phyloP scores from a whole-genome alignment of 2,113 vertebrate species.

The Grammomys dolichurus region DNA sequence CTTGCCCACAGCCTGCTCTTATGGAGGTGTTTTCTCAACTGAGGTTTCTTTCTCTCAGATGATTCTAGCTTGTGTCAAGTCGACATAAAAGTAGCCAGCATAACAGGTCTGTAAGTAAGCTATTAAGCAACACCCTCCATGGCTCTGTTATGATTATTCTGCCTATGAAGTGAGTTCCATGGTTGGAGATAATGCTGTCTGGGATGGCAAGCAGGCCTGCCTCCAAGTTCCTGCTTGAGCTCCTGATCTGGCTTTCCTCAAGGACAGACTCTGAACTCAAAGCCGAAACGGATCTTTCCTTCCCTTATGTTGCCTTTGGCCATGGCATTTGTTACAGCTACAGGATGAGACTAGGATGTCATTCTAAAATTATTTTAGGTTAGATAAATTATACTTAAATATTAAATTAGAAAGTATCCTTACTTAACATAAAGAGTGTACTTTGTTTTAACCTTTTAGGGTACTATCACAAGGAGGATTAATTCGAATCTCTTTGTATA shows the following conservation, averaged over 20 bases:
- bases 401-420: slow-evolving; percentile 15
- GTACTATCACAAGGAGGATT: neutral
- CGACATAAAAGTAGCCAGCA: neutral
- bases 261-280: neutral
- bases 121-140: neutral
- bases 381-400: slow-evolving; percentile 32
- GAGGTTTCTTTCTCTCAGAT: neutral
- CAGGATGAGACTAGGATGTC: neutral
- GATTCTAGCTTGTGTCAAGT: neutral
- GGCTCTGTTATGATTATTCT: neutral
- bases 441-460: neutral
- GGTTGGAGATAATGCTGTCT: neutral
- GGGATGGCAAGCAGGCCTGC: neutral
- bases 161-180: neutral
- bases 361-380: slow-evolving; percentile 16
- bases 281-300: neutral
- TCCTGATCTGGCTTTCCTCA: neutral
- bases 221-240: neutral
- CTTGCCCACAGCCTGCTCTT: too few species aligned
- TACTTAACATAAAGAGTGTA: neutral
- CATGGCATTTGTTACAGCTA: neutral
- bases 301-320: neutral
- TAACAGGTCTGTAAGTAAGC: neutral
- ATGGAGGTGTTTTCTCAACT: neutral
- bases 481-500: neutral